Base-by-base conservation (phyloP, 2,888 invertebrate species). In the Amiota communis region DNA sequence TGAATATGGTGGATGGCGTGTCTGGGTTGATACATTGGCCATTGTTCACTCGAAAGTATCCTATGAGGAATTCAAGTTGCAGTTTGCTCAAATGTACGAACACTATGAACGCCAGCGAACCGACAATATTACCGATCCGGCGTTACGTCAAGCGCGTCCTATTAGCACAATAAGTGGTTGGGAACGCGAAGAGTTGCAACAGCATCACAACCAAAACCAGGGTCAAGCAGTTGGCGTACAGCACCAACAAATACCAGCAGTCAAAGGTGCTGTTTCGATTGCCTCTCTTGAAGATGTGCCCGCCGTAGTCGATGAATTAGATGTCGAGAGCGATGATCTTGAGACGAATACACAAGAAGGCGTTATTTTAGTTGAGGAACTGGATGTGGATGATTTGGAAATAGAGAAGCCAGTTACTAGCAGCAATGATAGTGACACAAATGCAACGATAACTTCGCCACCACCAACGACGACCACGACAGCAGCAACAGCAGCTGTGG, bases 21-120 rank as follows among this genome's bases (percentile, higher is more conserved):
- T 99, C 17, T 99, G 99, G 99, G 99, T 99, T 8, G 99, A 99
- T 88, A 99, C 99, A 0, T 90, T 99, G 75, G 99, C 99, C 61
- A 99, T 99, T 85, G 97, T 99, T 1, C 99, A 99, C 91, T 99
- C 99, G 1, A 99, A 99, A 93, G 98, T 99, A 10, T 98, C 98
- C 0, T 98, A 98, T 89, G 98, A 99, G 91, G 98, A 99, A 90
- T 99, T 98, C 90, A 97, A 97, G 87, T 92, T 98, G 8, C 98
- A 98, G 90, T 98, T 98, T 90, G 97, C 98, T 49, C 97, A 98
- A 91, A 97, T 98, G 97, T 97, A 97, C 88, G 97, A 97, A 87
- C 97, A 97, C 87, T 98, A 98, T 88, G 98, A 98, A 87, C 93
- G 97, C 72, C 95, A 98, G 80, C 92, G 98, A 72, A 96, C 97